Evolutionary conservation across 2,113 vertebrate genomes (phyloP).

Genomic region (Catagonus wagneri): DNA sequence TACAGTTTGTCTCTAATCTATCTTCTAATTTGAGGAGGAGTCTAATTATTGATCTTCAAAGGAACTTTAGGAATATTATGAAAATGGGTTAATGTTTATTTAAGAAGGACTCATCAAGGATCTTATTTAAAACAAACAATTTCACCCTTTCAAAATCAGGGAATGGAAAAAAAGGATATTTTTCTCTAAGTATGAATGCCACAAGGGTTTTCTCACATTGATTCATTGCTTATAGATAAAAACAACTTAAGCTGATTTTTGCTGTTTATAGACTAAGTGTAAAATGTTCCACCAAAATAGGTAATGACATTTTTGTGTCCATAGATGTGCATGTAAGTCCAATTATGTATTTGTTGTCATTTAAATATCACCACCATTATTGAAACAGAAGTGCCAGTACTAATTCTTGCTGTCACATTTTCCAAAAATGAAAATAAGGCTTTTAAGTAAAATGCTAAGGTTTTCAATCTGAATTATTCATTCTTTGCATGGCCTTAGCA

Average conservation of each 20-base stretch:
- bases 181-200: constrained; percentile 78
- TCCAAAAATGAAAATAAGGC: constrained; percentile 88
- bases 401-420: constrained; percentile 91
- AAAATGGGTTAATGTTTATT: constrained; percentile 57
- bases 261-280: constrained; percentile 87
- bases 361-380: constrained; percentile 89
- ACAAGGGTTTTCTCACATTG: constrained; percentile 84
- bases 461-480: constrained; percentile 90
- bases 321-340: constrained; percentile 87
- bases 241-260: constrained; percentile 89
- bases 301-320: constrained; percentile 90
- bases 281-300: constrained; percentile 90
- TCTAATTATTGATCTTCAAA: constrained; percentile 65
- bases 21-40: constrained; percentile 42
- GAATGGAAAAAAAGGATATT: constrained; percentile 78
- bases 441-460: constrained; percentile 89
- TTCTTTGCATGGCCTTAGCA: constrained; percentile 85
- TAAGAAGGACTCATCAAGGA: constrained; percentile 35
- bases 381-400: constrained; percentile 88
- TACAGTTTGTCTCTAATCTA: constrained; percentile 41
- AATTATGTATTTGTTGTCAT: constrained; percentile 89
- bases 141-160: constrained; percentile 77
- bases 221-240: constrained; percentile 86
- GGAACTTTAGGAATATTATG: constrained; percentile 40
- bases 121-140: constrained; percentile 84